Conservation (phyloP, 1,140 invertebrate genomes). For the Drosophila eugracilis region DNA sequence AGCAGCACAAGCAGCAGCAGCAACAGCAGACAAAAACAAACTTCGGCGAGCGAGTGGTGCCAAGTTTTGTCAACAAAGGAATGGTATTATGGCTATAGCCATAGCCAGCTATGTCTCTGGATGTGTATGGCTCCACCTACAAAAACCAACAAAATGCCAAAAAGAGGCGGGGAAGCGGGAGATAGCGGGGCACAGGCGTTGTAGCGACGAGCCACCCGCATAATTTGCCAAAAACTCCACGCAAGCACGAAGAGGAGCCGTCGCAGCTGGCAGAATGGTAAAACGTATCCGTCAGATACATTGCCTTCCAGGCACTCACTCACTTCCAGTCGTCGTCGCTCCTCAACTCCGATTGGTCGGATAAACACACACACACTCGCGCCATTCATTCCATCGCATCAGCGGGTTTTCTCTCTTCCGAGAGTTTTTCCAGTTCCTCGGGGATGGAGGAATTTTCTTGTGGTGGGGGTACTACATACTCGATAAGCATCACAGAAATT, state of each 20-base stretch:
- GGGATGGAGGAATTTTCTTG: slow-evolving; percentile 8
- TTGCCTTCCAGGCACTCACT: slow-evolving; percentile 45
- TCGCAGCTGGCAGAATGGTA: slow-evolving; percentile 63
- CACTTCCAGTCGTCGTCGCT: slow-evolving; percentile 47
- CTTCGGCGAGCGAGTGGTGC: slow-evolving; percentile 51
- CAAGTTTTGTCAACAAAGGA: slow-evolving; percentile 79
- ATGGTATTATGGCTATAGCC: slow-evolving; percentile 52
- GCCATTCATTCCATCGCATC: no score
- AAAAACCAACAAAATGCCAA: slow-evolving; percentile 64
- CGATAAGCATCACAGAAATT: slow-evolving; percentile 67
- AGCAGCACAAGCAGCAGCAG: slow-evolving; percentile 11
- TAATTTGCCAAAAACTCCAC: slow-evolving; percentile 79
- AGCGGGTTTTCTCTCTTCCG: neutral
- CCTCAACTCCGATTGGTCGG: slow-evolving; percentile 66
- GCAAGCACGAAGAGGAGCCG: slow-evolving; percentile 45
- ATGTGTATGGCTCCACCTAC: slow-evolving; percentile 83
- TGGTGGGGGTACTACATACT: slow-evolving; percentile 1
- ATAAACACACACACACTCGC: slow-evolving; percentile 57
- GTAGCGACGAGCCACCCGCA: slow-evolving; percentile 64
- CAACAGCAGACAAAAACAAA: slow-evolving; percentile 53
- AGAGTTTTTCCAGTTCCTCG: slow-evolving; percentile 38
- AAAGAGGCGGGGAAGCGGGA: slow-evolving; percentile 12
- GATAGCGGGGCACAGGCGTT: slow-evolving; percentile 8
- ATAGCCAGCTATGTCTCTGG: no score
- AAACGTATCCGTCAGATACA: slow-evolving; percentile 56